phyloP scores from a whole-genome alignment of 2,113 vertebrate genomes.

The Pitta sordida region DNA sequence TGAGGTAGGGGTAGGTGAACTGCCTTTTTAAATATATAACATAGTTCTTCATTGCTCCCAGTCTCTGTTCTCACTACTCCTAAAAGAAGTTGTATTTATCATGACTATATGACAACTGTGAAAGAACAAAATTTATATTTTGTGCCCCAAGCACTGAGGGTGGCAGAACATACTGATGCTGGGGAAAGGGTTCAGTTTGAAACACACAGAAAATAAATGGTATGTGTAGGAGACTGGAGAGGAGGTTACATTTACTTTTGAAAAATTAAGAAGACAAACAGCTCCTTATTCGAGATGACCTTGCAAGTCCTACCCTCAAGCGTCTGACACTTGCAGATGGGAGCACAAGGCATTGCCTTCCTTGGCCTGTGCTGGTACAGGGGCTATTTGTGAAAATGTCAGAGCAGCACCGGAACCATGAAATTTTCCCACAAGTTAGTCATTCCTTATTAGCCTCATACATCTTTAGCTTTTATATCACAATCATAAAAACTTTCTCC shows the following conservation, averaged over 20 bases:
- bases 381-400: neutral
- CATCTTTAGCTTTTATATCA: neutral
- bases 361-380: neutral
- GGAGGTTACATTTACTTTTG: neutral
- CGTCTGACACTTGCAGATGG: accelerated
- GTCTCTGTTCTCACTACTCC: neutral
- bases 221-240: neutral
- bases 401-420: neutral
- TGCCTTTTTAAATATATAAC: neutral
- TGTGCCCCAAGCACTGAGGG: neutral
- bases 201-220: neutral
- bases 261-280: neutral
- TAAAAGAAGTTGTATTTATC: neutral
- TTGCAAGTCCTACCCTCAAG: neutral
- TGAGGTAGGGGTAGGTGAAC: neutral
- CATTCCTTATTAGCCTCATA: neutral
- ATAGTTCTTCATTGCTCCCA: neutral
- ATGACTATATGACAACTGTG: neutral
- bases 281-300: neutral
- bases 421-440: neutral
- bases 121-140: neutral
- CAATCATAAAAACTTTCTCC: neutral
- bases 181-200: neutral
- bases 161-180: neutral
- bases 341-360: neutral